Evolutionary conservation across 2,797 vertebrate species (phyloP), one percentile per base, ranked within the genome.

Genomic region (Alfaro cultratus): DNA sequence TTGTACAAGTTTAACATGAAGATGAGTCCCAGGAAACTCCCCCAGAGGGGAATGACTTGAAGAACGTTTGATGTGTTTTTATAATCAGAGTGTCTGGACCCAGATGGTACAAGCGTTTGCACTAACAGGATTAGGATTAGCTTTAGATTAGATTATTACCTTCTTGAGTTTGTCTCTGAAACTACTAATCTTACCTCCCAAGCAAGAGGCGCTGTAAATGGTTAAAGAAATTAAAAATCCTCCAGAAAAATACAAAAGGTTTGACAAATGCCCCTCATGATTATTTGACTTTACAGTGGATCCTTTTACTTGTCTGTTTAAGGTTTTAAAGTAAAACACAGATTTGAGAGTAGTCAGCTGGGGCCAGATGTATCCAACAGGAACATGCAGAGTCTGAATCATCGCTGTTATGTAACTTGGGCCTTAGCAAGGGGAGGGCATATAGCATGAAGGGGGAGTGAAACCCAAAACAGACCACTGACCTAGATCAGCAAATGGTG

Each of bases 121-220:
- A 87, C 90, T 93, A 93, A 95, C 90, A 47, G 88, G 94, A 95
- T 95, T 93, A 95, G 89, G 92, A 93, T 95, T 94, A 94, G 75
- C 83, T 86, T 74, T 83, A 93, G 90, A 95, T 94, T 94, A 95
- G 90, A 78, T 75, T 71, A 77, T 78, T 78, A 83, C 75, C 53
- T 73, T 60, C 29, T 82, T 3, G 1, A 83, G 79, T 80, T 81
- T 47, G 83, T 80, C 57, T 74, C 39, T 72, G 55, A 83, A 75
- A 84, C 80, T 79, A 73, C 85, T 77, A 72, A 45, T 62, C 67
- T 73, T 29, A 55, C 7, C 49, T 75, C 76, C 80, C 26, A 57
- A 67, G 74, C 34, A 23, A 55, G 49, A 81, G 55, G 74, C 51
- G 43, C 36, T 45, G 36, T 62, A 34, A 26, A 4, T 36, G 3